Evolutionary conservation across 2,888 invertebrate genomes (phyloP).

Genomic region (Drosophila rellima): DNA sequence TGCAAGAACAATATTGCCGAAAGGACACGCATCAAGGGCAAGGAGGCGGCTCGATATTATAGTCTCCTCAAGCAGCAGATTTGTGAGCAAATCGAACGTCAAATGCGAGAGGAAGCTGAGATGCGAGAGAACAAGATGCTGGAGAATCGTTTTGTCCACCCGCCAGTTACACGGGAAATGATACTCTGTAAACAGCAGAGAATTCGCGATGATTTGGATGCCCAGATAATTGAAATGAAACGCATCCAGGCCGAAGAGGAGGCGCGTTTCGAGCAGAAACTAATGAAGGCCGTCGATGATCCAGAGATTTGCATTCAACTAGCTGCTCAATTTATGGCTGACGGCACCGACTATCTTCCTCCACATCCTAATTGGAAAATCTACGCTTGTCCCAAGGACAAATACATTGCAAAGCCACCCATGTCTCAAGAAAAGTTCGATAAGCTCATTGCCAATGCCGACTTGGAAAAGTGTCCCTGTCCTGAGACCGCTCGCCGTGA

Average conservation of each 20-base stretch:
- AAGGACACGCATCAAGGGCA: slow-evolving; percentile 60
- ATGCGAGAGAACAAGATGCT: slow-evolving; percentile 75
- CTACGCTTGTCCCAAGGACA: slow-evolving; percentile 60
- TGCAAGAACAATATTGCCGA: slow-evolving; percentile 71
- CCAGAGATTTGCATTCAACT: slow-evolving; percentile 69
- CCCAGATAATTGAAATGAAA: slow-evolving; percentile 73
- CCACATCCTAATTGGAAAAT: slow-evolving; percentile 83
- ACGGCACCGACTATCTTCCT: slow-evolving; percentile 74
- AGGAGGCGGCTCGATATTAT: slow-evolving; percentile 68
- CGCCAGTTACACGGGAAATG: slow-evolving; percentile 57
- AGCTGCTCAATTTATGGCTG: slow-evolving; percentile 65
- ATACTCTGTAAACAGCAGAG: slow-evolving; percentile 52
- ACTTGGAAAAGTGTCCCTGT: slow-evolving; percentile 55
- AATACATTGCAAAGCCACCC: slow-evolving; percentile 55
- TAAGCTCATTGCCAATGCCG: slow-evolving; percentile 26
- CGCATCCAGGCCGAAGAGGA: slow-evolving; percentile 72
- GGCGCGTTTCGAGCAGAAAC: slow-evolving; percentile 57
- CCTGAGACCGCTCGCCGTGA: slow-evolving; percentile 51
- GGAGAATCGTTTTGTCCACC: slow-evolving; percentile 79
- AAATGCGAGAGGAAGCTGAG: slow-evolving; percentile 68
- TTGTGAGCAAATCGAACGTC: slow-evolving; percentile 76
- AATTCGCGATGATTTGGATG: slow-evolving; percentile 66
- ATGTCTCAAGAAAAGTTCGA: slow-evolving; percentile 37
- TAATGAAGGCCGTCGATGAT: slow-evolving; percentile 75
- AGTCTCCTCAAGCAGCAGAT: slow-evolving; percentile 74